Conservation (phyloP, 1,140 invertebrate genomes). For the Lasioglossum albipes region DNA sequence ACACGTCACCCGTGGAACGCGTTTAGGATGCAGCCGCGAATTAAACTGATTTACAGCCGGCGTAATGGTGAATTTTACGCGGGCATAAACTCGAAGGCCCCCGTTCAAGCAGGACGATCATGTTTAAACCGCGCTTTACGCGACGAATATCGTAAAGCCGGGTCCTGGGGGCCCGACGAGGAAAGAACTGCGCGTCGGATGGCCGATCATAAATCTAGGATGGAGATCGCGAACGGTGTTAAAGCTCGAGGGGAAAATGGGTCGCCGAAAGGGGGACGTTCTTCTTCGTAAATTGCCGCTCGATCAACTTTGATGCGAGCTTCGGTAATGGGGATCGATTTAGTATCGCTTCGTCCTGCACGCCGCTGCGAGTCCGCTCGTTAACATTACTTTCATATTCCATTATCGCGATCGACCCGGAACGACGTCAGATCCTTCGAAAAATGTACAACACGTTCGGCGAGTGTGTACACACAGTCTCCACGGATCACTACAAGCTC, state of each 20-base stretch:
- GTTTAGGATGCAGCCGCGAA: conserved; percentile 24
- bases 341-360: background rate
- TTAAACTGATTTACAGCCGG: conserved; percentile 37
- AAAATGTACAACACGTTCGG: background rate
- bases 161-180: conserved; percentile 1
- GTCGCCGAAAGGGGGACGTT: background rate
- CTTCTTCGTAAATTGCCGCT: background rate
- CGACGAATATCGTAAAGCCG: conserved; percentile 26
- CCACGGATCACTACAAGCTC: no score
- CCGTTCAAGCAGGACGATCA: conserved; percentile 6
- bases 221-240: background rate
- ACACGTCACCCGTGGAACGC: background rate
- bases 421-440: background rate
- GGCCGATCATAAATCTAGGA: conserved; percentile 28
- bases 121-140: conserved; percentile 20
- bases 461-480: no score
- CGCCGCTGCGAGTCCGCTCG: background rate
- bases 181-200: conserved; percentile 10
- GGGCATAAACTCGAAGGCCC: conserved; percentile 18
- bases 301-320: conserved; percentile 9
- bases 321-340: conserved; percentile 9
- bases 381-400: background rate
- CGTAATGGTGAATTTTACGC: conserved; percentile 30
- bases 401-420: background rate
- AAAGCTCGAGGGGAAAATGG: background rate